phyloP scores from a whole-genome alignment of 2,888 invertebrate genomes.

The Drosophila macrospina region DNA sequence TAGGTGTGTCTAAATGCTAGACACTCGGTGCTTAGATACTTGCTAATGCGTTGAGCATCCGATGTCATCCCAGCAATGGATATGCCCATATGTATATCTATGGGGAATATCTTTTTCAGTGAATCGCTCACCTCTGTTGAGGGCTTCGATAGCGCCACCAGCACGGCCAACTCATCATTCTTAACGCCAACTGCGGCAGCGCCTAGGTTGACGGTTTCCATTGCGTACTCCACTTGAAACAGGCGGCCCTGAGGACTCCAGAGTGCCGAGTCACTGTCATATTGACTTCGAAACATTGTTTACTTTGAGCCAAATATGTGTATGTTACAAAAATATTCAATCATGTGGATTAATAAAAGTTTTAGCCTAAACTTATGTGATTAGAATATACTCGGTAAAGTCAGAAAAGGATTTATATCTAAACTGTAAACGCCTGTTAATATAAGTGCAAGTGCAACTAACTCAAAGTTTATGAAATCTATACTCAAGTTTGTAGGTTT shows the following conservation, averaged over 20 bases:
- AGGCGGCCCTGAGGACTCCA: constrained; percentile 99
- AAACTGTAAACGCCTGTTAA: no score
- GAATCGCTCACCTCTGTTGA: constrained; percentile 98
- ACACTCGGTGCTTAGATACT: constrained; percentile 98
- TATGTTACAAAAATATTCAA: background rate
- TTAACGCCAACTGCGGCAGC: constrained; percentile 93
- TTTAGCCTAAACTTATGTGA: no score
- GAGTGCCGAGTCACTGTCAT: constrained; percentile 99
- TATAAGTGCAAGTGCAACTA: no score
- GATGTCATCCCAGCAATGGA: constrained; percentile 98
- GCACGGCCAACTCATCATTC: constrained; percentile 95
- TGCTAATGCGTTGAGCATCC: constrained; percentile 96
- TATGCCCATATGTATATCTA: constrained; percentile 98
- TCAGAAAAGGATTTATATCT: no score
- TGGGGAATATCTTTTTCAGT: constrained; percentile 98
- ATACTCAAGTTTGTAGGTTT: no score
- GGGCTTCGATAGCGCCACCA: constrained; percentile 97
- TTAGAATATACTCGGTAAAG: no score
- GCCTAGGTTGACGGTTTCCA: constrained; percentile 97
- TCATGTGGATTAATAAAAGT: background rate
- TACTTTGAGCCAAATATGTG: background rate
- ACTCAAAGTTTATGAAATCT: no score
- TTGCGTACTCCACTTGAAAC: constrained; percentile 99
- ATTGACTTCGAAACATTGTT: constrained; percentile 96
- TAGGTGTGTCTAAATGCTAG: constrained; percentile 96